phyloP scores from a whole-genome alignment of 2,888 invertebrate genomes.

The Allacma fusca region DNA sequence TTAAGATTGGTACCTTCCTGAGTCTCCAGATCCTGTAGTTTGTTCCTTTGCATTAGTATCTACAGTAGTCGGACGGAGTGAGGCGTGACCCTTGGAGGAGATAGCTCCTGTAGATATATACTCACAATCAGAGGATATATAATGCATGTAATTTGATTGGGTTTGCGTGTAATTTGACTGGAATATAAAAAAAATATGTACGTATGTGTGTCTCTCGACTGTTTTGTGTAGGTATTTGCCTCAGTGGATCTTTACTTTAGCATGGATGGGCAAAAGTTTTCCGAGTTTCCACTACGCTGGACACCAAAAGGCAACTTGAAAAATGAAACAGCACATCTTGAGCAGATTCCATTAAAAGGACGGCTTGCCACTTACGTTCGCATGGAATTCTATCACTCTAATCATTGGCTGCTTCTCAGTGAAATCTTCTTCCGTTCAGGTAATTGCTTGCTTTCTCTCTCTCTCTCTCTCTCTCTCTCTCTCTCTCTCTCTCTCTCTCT shows the following conservation, averaged over 20 bases:
- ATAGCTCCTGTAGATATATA: not conserved
- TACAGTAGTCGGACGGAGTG: too few species aligned
- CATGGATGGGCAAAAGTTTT: constrained; percentile 66
- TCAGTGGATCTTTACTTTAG: constrained; percentile 66
- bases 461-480: too few species aligned
- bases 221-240: constrained; percentile 65
- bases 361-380: constrained; percentile 57
- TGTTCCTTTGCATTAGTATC: too few species aligned
- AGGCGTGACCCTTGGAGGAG: too few species aligned
- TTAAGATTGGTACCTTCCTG: too few species aligned
- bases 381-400: constrained; percentile 59
- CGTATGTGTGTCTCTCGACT: not conserved
- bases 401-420: constrained; percentile 69
- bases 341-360: constrained; percentile 58
- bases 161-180: not conserved
- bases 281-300: constrained; percentile 63
- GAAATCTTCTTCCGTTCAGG: constrained; percentile 68
- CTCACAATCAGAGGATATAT: not conserved
- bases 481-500: too few species aligned
- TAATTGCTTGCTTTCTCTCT: constrained; percentile 54
- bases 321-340: constrained; percentile 58
- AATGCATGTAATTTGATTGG: not conserved
- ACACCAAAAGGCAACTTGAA: constrained; percentile 59
- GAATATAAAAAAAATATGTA: too few species aligned
- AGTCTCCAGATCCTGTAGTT: too few species aligned